These are phyloP conservation scores for Neodiprion pinetum DNA, from an alignment of 1,140 invertebrate genomes.

Conservation along the genomic window DNA sequence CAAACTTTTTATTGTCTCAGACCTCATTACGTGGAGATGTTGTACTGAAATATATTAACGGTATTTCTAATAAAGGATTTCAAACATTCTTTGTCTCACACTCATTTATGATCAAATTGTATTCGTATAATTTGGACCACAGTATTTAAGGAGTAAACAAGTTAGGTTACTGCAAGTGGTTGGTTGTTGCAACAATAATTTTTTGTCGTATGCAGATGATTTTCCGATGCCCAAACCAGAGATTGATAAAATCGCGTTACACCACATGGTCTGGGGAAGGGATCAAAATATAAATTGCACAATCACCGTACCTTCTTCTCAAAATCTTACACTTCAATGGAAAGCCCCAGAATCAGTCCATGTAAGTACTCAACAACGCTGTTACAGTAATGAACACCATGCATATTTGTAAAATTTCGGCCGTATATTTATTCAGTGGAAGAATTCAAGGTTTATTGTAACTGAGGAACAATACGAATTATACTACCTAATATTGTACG, in stretches of 20 bases:
- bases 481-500: no score
- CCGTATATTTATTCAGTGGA: no score
- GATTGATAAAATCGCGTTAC: conserved; percentile 36
- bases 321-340: conserved; percentile 29
- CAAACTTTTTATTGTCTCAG: no score
- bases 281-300: conserved; percentile 18
- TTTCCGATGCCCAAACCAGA: conserved; percentile 29
- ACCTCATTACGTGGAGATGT: no score
- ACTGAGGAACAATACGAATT: no score
- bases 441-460: no score
- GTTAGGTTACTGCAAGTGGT: conserved; percentile 38
- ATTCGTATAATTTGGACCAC: conserved; percentile 31
- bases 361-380: conserved; percentile 24
- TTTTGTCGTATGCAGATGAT: conserved; percentile 27
- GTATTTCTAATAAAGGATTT: no score
- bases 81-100: no score
- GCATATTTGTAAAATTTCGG: no score
- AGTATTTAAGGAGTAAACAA: conserved; percentile 57
- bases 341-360: conserved; percentile 33
- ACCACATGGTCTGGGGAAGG: conserved; percentile 42
- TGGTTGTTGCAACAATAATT: background rate
- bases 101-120: no score
- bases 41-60: no score
- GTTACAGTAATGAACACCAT: conserved; percentile 16
- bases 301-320: no score